These are phyloP conservation scores for Eupristina koningsbergeri DNA, from an alignment of 1,140 invertebrate genomes.

Conservation along the genomic window DNA sequence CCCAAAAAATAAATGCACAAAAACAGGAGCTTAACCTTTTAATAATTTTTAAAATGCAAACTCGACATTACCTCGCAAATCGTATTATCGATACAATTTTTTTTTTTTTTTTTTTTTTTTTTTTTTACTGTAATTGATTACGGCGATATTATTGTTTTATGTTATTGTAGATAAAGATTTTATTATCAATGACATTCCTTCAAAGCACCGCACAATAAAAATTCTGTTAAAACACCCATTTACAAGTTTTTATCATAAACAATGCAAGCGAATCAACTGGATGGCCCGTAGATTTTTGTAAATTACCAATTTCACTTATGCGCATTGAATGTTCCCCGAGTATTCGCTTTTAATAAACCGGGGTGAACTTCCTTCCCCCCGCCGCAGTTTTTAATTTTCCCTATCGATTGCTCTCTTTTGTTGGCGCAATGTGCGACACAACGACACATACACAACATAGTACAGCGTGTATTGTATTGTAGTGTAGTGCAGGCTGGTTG, in stretches of 20 bases:
- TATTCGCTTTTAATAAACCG: no score
- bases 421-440: not conserved
- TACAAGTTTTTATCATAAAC: not conserved
- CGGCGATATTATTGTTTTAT: not conserved
- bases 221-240: not conserved
- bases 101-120: no score
- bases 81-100: not conserved
- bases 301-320: no score
- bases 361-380: no score
- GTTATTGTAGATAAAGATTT: not conserved
- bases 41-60: not conserved
- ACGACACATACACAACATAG: not conserved
- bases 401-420: conserved; percentile 17
- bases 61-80: not conserved
- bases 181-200: not conserved
- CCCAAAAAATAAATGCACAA: no score
- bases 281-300: no score
- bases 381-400: not conserved
- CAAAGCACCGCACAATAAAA: not conserved
- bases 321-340: no score
- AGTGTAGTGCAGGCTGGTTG: no score
- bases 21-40: no score
- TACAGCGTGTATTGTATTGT: conserved; percentile 29
- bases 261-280: no score
- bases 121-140: not conserved